phyloP scores from a whole-genome alignment of 2,888 invertebrate genomes.

The Gastracanthus pulcherrimus region DNA sequence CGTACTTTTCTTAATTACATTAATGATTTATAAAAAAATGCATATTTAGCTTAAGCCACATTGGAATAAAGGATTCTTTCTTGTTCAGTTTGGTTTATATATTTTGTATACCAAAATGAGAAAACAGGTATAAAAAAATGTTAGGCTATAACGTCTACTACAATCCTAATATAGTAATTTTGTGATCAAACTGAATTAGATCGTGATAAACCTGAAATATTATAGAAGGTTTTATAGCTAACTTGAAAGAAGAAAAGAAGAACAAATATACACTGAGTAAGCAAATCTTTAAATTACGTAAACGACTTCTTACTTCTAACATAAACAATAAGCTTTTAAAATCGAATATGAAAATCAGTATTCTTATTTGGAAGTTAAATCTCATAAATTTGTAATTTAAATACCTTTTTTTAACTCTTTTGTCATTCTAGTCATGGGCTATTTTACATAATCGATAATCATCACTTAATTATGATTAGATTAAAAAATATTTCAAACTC shows the following conservation, averaged over 20 bases:
- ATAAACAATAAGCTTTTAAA: neutral
- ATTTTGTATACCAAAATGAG: too few species aligned
- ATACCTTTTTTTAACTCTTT: neutral
- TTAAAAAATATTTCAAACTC: neutral
- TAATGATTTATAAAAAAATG: too few species aligned
- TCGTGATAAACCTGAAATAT: too few species aligned
- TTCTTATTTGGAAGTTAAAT: neutral
- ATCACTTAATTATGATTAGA: neutral
- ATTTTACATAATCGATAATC: neutral
- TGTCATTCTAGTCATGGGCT: neutral
- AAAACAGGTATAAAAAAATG: neutral
- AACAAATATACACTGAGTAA: neutral
- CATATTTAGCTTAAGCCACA: too few species aligned
- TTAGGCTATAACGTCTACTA: neutral
- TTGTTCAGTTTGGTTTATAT: too few species aligned
- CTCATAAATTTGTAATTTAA: slow-evolving; percentile 3
- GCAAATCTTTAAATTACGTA: neutral
- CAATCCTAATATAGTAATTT: too few species aligned
- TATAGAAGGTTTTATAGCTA: neutral
- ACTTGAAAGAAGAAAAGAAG: neutral
- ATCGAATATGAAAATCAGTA: neutral
- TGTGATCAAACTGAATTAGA: too few species aligned
- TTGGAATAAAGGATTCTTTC: too few species aligned
- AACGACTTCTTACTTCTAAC: slow-evolving; percentile 14
- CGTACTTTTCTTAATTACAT: too few species aligned